Evolutionary conservation across 2,113 vertebrate species (phyloP), one percentile per base, ranked within the genome.

Genomic region (Oreochromis tanganicae): DNA sequence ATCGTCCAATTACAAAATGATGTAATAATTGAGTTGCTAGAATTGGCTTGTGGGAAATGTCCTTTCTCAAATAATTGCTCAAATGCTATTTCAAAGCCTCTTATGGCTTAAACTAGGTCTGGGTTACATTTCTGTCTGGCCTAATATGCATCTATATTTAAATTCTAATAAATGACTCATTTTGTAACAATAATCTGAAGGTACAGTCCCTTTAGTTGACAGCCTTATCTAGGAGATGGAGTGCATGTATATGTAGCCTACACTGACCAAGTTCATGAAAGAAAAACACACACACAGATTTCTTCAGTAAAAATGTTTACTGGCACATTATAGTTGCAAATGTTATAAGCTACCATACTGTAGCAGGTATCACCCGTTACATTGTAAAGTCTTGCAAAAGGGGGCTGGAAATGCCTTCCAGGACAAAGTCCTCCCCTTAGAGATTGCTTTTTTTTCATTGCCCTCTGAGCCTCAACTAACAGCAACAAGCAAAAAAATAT

Each of bases 261-360:
- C 8, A 48, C 27, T 29, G 2, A 61, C 41, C 6, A 13, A 55
- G 9, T 32, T 3, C 9, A 36, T 68, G 63, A 41, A 84, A 4
- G 41, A 71, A 73, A 87, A 5, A 78, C 4, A 82, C 24, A 82
- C 24, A 84, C 63, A 82, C 17, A 85, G 19, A 2, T 85, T 84
- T 79, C 14, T 93, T 93, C 88, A 94, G 93, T 95, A 94, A 96
- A 94, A 96, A 94, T 55, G 81, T 96, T 96, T 96, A 96, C 95
- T 96, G 93, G 93, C 94, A 95, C 91, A 93, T 95, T 90, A 89
- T 92, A 94, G 88, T 95, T 95, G 95, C 93, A 95, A 96, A 95
- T 94, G 84, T 95, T 88, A 91, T 94, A 92, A 91, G 92, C 92
- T 95, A 93, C 92, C 85, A 71, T 93, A 91, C 61, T 93, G 95